Evolutionary conservation across 1,140 invertebrate species (phyloP).

Genomic region (Brachionus manjavacas): DNA sequence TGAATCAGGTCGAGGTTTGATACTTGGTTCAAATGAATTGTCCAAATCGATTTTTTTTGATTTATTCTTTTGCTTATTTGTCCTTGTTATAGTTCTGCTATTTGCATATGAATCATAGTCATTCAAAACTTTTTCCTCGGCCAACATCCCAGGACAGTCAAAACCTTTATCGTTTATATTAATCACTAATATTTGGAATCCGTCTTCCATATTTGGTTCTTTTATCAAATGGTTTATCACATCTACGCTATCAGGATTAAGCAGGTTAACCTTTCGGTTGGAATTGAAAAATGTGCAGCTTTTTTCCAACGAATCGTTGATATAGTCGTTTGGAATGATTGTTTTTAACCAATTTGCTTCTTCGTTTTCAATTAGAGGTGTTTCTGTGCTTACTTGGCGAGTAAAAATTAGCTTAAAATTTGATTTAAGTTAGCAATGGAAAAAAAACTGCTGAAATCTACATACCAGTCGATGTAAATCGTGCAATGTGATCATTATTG

Average conservation of each 20-base stretch:
- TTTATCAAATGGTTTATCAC: neutral
- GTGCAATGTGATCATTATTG: neutral
- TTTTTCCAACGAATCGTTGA: neutral
- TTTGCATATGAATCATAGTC: neutral
- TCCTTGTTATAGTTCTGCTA: neutral
- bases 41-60: neutral
- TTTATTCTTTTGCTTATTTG: neutral
- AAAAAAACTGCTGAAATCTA: neutral
- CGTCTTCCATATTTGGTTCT: constrained; percentile 13
- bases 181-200: constrained; percentile 60
- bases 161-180: constrained; percentile 63
- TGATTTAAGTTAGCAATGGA: neutral
- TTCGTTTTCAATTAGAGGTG: neutral
- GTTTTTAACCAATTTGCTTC: constrained; percentile 36
- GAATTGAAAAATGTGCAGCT: neutral
- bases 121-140: constrained; percentile 66
- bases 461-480: neutral
- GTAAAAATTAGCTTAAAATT: constrained; percentile 16
- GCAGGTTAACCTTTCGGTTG: neutral
- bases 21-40: constrained; percentile 14
- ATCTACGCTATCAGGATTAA: neutral
- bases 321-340: constrained; percentile 6
- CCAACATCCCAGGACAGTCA: constrained; percentile 67
- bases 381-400: constrained; percentile 16
- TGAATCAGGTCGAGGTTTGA: neutral